Percentiles rank a stretch among this genome's conserved stretches.
phyloP scores from a whole-genome alignment of 2,888 invertebrate species.

The Rhagium mordax region DNA sequence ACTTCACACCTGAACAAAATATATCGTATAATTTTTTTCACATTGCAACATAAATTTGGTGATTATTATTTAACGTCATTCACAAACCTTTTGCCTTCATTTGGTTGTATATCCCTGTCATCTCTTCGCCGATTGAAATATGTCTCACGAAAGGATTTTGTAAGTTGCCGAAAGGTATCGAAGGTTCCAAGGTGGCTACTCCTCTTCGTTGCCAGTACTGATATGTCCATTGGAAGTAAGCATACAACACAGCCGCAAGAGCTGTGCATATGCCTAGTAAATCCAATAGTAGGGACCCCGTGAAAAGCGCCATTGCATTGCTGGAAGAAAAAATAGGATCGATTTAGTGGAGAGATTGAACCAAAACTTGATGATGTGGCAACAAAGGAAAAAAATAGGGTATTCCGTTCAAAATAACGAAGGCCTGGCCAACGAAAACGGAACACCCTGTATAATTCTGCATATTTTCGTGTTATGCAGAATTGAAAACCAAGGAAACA shows the following conservation, averaged over 20 bases:
- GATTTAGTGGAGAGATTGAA: too few relatives aligned
- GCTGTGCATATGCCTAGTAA: constrained; percentile 1
- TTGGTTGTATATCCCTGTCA: background rate
- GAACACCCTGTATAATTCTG: too few relatives aligned
- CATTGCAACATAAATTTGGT: background rate
- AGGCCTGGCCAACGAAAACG: too few relatives aligned
- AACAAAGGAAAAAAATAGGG: too few relatives aligned
- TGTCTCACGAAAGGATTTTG: background rate
- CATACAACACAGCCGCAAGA: background rate
- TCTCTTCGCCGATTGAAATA: background rate
- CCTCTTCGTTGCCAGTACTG: constrained; percentile 30
- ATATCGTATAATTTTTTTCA: background rate
- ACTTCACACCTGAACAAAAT: constrained; percentile 10
- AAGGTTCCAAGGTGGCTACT: constrained; percentile 34
- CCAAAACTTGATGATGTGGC: too few relatives aligned
- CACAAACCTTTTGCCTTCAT: background rate
- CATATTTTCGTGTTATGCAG: too few relatives aligned
- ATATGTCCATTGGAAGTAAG: constrained; percentile 33
- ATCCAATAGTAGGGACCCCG: background rate
- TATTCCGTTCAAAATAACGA: too few relatives aligned
- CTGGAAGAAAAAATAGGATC: background rate
- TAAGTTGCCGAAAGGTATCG: constrained; percentile 37
- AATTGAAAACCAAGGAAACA: too few relatives aligned
- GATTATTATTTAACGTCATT: background rate
- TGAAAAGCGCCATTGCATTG: background rate